A percentile compares a stretch with the other conserved stretches of the same genome.
Conservation (phyloP, 92 coral and sea anemone genomes). For the Diadumene lineata region DNA sequence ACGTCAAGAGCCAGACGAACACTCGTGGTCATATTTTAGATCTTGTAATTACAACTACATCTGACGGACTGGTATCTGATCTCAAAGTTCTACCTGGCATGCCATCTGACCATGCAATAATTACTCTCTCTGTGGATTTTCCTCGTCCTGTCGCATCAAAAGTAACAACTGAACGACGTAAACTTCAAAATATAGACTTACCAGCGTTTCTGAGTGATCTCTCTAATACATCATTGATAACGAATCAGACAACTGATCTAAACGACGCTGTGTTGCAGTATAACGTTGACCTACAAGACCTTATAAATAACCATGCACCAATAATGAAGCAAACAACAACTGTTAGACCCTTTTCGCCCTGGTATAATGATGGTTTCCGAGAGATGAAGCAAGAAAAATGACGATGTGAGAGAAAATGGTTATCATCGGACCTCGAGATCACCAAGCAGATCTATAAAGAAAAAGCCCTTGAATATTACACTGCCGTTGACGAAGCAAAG, state of each 20-base stretch:
- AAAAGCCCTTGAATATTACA: neutral
- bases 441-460: conserved; percentile 21
- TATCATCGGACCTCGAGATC: conserved; percentile 19
- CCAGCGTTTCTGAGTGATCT: conserved; percentile 2
- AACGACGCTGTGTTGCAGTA: neutral
- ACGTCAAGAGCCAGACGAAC: conserved; percentile 27
- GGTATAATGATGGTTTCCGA: conserved; percentile 22
- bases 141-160: conserved; percentile 29
- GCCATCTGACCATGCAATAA: conserved; percentile 40
- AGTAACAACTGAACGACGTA: conserved; percentile 29
- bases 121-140: conserved; percentile 19
- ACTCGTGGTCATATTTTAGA: conserved; percentile 32
- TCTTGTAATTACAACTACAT: conserved; percentile 25
- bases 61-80: conserved; percentile 18
- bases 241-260: conserved; percentile 7
- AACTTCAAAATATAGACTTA: conserved; percentile 4
- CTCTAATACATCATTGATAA: neutral
- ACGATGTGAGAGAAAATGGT: conserved; percentile 19
- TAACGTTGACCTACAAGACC: neutral
- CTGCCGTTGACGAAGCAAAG: conserved; percentile 17
- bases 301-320: conserved; percentile 24
- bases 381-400: conserved; percentile 25
- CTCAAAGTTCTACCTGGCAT: conserved; percentile 18
- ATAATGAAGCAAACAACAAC: neutral
- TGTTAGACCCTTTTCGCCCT: conserved; percentile 14